These are phyloP conservation scores for Druon quercuslanigerum DNA, from an alignment of 1,140 invertebrate species.

Conservation along the genomic window DNA sequence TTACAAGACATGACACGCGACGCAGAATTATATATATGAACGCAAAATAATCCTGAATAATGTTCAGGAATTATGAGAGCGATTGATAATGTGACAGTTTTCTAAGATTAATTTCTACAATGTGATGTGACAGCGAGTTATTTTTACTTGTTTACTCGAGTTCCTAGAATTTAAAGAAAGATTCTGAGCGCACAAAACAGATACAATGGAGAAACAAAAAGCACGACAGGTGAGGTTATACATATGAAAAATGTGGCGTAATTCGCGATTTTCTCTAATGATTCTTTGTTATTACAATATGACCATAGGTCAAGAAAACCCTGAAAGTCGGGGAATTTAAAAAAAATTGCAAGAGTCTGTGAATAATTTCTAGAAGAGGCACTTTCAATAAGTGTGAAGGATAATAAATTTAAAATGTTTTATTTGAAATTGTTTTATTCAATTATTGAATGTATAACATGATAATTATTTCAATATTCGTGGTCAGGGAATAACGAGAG, in stretches of 20 bases:
- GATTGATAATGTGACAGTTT: background rate
- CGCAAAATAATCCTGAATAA: background rate
- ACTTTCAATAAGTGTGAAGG: too few relatives aligned
- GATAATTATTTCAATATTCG: too few relatives aligned
- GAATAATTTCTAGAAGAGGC: too few relatives aligned
- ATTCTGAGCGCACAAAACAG: slow-evolving; percentile 37
- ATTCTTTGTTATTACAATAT: too few relatives aligned
- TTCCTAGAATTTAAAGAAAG: background rate
- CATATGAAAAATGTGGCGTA: background rate
- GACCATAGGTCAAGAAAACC: too few relatives aligned
- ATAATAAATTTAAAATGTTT: too few relatives aligned
- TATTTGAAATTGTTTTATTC: too few relatives aligned
- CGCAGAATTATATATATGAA: background rate
- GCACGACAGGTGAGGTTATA: slow-evolving; percentile 50
- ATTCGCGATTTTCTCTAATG: too few relatives aligned
- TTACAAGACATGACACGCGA: background rate
- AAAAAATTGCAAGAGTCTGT: too few relatives aligned
- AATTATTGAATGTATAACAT: too few relatives aligned
- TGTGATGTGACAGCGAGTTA: slow-evolving; percentile 6
- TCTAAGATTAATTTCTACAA: background rate
- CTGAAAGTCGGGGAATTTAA: too few relatives aligned
- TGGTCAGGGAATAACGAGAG: too few relatives aligned
- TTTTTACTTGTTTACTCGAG: slow-evolving; percentile 13
- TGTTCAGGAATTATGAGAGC: background rate
- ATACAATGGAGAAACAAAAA: slow-evolving; percentile 59